phyloP scores from a whole-genome alignment of 2,113 vertebrate species.

The Struthio camelus region DNA sequence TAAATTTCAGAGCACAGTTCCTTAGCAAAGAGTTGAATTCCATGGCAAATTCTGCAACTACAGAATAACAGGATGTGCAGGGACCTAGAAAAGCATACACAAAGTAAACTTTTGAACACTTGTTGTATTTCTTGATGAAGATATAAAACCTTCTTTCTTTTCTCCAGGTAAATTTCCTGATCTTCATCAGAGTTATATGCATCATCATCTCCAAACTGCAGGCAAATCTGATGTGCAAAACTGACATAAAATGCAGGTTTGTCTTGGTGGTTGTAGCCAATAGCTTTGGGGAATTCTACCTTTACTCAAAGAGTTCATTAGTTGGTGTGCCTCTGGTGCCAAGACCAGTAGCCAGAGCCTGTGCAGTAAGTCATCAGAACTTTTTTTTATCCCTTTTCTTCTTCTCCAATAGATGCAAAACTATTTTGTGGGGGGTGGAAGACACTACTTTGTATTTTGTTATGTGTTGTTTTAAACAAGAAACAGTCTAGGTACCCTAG shows the following conservation, averaged over 20 bases:
- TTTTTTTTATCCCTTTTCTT: neutral
- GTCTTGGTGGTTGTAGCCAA: neutral
- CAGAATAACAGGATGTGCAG: neutral
- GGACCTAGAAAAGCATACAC: neutral
- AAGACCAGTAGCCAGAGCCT: neutral
- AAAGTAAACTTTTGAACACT: neutral
- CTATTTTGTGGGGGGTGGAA: neutral
- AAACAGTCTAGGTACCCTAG: neutral
- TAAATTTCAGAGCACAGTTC: neutral
- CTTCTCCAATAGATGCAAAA: neutral
- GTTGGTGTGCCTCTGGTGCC: neutral
- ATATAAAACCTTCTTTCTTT: neutral
- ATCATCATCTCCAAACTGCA: conserved; percentile 89
- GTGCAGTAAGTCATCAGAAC: neutral
- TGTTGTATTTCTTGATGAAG: neutral
- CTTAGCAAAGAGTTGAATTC: neutral
- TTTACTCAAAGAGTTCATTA: neutral
- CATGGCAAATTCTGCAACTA: neutral
- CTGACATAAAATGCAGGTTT: conserved; percentile 91
- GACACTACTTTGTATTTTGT: neutral
- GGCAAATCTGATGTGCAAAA: conserved; percentile 88
- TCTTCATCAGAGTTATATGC: conserved; percentile 88
- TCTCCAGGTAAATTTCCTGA: conserved; percentile 86
- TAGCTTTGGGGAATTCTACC: neutral
- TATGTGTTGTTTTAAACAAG: neutral